Evolutionary conservation across 2,113 vertebrate species (phyloP).

Genomic region (Neotragus pygmaeus): DNA sequence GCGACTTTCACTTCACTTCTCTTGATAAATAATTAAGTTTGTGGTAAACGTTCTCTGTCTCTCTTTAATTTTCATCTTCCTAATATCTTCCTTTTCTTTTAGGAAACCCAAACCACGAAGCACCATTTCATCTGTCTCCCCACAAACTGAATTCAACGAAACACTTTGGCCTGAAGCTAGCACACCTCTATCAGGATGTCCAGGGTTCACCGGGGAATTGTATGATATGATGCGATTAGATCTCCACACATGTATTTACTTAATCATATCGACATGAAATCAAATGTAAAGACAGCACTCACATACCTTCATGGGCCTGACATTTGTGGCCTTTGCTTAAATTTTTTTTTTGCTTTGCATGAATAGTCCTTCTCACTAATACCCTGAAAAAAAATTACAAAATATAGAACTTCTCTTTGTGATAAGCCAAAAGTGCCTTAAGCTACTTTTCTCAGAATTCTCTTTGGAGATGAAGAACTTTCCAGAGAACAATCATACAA

Average conservation of each 20-base stretch:
- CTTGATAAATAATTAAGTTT: not conserved
- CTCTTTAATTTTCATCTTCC: not conserved
- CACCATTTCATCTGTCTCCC: not conserved
- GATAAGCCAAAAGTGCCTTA: slow-evolving; percentile 1
- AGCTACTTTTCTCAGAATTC: slow-evolving; percentile 50
- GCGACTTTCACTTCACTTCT: not conserved
- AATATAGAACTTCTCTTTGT: slow-evolving; percentile 16
- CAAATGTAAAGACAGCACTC: not conserved
- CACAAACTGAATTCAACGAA: not conserved
- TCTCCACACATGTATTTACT: not conserved
- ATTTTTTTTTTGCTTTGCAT: slow-evolving; percentile 22
- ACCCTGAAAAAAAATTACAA: not conserved
- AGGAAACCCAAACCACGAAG: slow-evolving; percentile 67
- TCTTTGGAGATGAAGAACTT: slow-evolving; percentile 56
- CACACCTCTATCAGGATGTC: not conserved
- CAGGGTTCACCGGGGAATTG: not conserved
- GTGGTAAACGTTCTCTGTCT: not conserved
- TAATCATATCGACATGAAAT: not conserved
- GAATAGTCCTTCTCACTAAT: slow-evolving; percentile 20
- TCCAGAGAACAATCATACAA: slow-evolving; percentile 59
- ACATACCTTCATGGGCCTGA: slow-evolving; percentile 57
- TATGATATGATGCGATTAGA: rapidly evolving
- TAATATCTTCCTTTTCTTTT: slow-evolving; percentile 26
- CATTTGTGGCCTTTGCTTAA: slow-evolving; percentile 26
- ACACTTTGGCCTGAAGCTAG: not conserved